Conservation (phyloP, 2,888 invertebrate species). For the Oscheius sp. region DNA sequence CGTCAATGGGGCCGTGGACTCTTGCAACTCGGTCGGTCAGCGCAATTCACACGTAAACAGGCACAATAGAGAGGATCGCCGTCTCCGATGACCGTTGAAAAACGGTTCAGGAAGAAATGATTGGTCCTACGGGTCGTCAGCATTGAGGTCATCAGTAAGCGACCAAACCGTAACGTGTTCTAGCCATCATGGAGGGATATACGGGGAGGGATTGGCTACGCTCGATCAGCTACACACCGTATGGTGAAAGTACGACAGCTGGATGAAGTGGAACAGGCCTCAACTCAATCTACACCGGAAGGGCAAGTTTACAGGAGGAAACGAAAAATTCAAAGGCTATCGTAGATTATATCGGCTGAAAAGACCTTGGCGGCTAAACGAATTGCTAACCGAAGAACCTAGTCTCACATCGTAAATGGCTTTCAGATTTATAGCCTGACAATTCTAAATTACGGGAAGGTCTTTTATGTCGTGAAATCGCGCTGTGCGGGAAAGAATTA, state of each 20-base stretch:
- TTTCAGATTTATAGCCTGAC: constrained; percentile 16
- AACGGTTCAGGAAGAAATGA: background rate
- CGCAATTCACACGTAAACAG: constrained; percentile 30
- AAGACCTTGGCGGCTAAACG: constrained; percentile 27
- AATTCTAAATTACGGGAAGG: background rate
- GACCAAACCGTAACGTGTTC: background rate
- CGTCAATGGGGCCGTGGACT: constrained; percentile 27
- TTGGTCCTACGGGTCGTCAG: background rate
- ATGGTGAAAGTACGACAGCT: background rate
- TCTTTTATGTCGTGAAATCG: background rate
- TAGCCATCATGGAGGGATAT: background rate
- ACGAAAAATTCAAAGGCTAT: constrained; percentile 22
- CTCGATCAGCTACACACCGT: background rate
- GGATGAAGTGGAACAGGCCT: background rate
- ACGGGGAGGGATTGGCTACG: background rate
- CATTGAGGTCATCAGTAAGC: background rate
- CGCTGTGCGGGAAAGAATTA: background rate
- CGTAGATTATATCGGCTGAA: constrained; percentile 14
- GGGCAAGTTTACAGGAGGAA: background rate
- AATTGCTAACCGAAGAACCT: constrained; percentile 25
- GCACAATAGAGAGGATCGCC: constrained; percentile 19
- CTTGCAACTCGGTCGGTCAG: constrained; percentile 31
- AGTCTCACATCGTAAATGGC: constrained; percentile 23
- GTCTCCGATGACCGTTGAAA: constrained; percentile 12
- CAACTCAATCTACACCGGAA: too few species aligned